Evolutionary conservation across 2,113 vertebrate species (phyloP).

Genomic region (Glaucidium brasilianum): DNA sequence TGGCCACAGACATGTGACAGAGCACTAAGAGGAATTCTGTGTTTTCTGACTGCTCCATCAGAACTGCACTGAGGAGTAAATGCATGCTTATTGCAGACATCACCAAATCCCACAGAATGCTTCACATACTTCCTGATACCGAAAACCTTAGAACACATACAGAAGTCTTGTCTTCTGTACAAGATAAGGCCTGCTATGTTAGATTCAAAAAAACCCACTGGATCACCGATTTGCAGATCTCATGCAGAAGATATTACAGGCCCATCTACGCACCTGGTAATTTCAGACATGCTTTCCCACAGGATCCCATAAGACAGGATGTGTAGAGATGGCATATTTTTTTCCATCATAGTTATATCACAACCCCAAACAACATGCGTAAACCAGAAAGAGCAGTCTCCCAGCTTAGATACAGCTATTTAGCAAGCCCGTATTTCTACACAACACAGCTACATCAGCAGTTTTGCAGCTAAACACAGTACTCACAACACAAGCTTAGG

Average conservation of each 20-base stretch:
- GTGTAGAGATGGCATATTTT: not conserved
- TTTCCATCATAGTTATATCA: not conserved
- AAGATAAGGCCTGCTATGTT: not conserved
- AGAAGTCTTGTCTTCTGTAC: not conserved
- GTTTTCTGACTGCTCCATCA: not conserved
- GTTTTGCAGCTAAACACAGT: not conserved
- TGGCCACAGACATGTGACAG: not conserved
- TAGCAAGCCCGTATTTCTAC: not conserved
- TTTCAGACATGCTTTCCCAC: not conserved
- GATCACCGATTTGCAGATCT: not conserved
- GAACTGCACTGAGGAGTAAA: not conserved
- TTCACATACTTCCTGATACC: not conserved
- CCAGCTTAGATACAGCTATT: not conserved
- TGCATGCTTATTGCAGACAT: not conserved
- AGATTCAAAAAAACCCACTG: not conserved
- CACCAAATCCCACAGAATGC: not conserved
- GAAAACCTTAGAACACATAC: rapidly evolving
- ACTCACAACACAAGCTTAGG: not conserved
- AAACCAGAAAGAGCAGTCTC: not conserved
- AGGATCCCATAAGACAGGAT: not conserved
- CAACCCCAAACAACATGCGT: not conserved
- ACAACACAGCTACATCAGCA: not conserved
- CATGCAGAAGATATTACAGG: not conserved
- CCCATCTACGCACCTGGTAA: not conserved
- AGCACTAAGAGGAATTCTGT: not conserved